Percentiles rank a stretch among this genome's conserved stretches.
phyloP scores from a whole-genome alignment of 1,140 invertebrate species.

The Brachionus calyciflorus region DNA sequence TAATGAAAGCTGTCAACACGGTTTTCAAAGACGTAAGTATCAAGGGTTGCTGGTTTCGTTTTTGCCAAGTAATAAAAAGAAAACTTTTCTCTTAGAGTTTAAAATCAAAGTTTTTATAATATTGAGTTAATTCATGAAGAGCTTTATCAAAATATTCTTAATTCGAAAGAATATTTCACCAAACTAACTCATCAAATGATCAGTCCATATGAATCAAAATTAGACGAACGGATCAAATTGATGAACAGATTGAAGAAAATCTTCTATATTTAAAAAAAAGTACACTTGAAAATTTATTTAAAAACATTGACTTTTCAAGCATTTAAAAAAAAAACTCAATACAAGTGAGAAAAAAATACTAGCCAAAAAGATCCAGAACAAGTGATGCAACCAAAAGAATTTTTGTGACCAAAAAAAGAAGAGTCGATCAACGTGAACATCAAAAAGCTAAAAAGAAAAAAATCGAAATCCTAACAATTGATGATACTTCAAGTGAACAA shows the following conservation, averaged over 20 bases:
- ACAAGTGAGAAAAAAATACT: neutral
- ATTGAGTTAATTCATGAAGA: slow-evolving; percentile 25
- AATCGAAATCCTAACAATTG: neutral
- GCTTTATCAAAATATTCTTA: neutral
- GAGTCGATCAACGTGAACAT: neutral
- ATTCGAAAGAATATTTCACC: neutral
- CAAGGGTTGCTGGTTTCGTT: too few species aligned
- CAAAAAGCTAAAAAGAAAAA: neutral
- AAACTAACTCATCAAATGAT: slow-evolving; percentile 18
- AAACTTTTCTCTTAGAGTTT: too few species aligned
- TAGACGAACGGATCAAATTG: slow-evolving; percentile 4
- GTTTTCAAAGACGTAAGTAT: too few species aligned
- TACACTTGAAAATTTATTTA: slow-evolving; percentile 2
- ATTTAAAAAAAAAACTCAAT: neutral
- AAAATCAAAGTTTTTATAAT: too few species aligned
- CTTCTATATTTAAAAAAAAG: neutral
- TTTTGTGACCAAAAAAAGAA: neutral
- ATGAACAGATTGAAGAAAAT: neutral
- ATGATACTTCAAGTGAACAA: neutral
- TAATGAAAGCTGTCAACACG: too few species aligned
- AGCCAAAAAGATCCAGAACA: neutral
- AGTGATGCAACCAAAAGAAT: neutral
- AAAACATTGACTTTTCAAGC: neutral
- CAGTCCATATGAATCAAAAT: neutral
- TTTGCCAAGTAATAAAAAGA: too few species aligned